Evolutionary conservation across 2,113 vertebrate genomes (phyloP), one percentile per base, ranked within the genome.

Genomic region (Ranitomeya imitator): DNA sequence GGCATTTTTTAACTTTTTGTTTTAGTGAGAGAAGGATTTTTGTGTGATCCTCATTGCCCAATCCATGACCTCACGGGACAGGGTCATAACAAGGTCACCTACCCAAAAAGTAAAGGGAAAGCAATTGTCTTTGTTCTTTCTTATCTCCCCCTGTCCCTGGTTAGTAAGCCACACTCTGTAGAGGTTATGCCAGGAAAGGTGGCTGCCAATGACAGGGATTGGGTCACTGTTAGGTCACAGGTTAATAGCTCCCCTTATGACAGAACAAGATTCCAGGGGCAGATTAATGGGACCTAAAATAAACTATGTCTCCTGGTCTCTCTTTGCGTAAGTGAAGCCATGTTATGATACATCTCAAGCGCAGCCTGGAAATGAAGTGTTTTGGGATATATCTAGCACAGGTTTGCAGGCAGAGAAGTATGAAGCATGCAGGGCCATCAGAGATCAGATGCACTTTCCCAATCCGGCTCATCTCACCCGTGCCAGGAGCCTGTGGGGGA

Each of bases 41-140:
- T 4, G 0, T 63, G 0, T 61, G 67, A 52, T 55, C 55, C 0
- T 0, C 10, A 0, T 0, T 0, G 76, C 60, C 55, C 0, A 37
- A 88, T 31, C 31, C 0, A 0, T 73, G 90, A 89, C 85, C 92
- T 91, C 85, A 88, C 91, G 90, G 60, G n/a, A 73, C 74, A 89
- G 60, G 93, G 91, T 92, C 91, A 93, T 89, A 26, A 0, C 0
- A 89, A 7, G 92, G 91, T 92, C 92, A 91, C 81, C 55, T 78
- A 14, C 84, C 79, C 83, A 21, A 52, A 88, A 87, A 92, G 88
- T n/a, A 51, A 88, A 57, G 23, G 79, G 86, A 94, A 93, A 92
- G 73, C 91, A 91, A 90, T 87, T 0, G 86, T 74, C 16, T 59
- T 45, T 14, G 81, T 89, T 84, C 74, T 0, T 0, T 86, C 90